Evolutionary conservation across 2,888 invertebrate genomes (phyloP).

Genomic region (Erannis defoliaria): DNA sequence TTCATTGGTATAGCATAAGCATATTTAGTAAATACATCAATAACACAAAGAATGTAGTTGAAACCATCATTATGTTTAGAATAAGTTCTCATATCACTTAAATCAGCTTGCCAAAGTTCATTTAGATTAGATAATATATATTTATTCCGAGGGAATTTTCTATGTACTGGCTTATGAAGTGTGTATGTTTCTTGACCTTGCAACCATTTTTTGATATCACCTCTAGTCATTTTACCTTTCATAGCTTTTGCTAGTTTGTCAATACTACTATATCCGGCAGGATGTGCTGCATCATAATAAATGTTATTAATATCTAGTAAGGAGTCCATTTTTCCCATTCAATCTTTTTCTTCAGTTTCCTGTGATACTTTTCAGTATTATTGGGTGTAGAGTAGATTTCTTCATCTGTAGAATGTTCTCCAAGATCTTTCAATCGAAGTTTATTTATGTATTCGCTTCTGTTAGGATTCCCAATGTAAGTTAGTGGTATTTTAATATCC

Average conservation of each 20-base stretch:
- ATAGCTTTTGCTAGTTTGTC: slow-evolving; percentile 40
- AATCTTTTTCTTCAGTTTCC: slow-evolving; percentile 39
- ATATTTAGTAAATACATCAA: slow-evolving; percentile 46
- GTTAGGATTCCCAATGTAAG: slow-evolving; percentile 48
- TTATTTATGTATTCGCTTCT: slow-evolving; percentile 35
- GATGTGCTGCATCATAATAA: slow-evolving; percentile 47
- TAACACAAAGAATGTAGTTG: slow-evolving; percentile 45
- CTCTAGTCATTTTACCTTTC: slow-evolving; percentile 42
- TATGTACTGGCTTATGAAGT: slow-evolving; percentile 44
- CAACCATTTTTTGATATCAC: slow-evolving; percentile 45
- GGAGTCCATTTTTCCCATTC: slow-evolving; percentile 53
- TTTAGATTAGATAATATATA: slow-evolving; percentile 46
- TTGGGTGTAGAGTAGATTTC: slow-evolving; percentile 8
- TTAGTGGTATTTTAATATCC: slow-evolving; percentile 43
- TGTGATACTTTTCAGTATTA: slow-evolving; percentile 11
- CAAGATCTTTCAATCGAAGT: slow-evolving; percentile 13
- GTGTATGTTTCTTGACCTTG: slow-evolving; percentile 36
- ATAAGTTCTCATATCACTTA: slow-evolving; percentile 41
- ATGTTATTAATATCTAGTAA: slow-evolving; percentile 48
- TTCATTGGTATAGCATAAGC: slow-evolving; percentile 37
- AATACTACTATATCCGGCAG: slow-evolving; percentile 46
- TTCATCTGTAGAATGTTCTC: slow-evolving; percentile 1
- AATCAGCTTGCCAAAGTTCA: slow-evolving; percentile 47
- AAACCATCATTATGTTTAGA: slow-evolving; percentile 42
- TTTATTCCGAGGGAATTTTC: slow-evolving; percentile 43